Base-by-base conservation (phyloP, 1,140 invertebrate genomes). In the Hypothenemus hampei region DNA sequence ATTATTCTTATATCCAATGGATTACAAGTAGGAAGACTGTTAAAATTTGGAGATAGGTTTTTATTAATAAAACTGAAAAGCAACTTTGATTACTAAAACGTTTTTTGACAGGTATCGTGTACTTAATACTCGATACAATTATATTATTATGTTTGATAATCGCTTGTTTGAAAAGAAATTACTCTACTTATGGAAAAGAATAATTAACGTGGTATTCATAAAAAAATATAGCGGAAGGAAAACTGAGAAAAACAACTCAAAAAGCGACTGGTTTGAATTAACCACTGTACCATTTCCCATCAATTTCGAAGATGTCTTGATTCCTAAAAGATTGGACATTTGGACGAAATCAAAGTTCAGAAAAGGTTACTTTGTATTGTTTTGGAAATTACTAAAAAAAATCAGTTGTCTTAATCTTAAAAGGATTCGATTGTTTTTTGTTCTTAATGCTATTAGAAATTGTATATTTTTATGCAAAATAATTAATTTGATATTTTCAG, bases 181-280 rank as follows among this genome's bases (percentile, higher is more conserved):
- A 54, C 76, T 81, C 60, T 85, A 87, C 60, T 61, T 91, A 6
- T 89, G 87, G 87, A 87, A 83, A 33, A 77, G 82, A 57, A 83
- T 88, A 18, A 76, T 87, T 2, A 85, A 86, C 60, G 81, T 85
- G 0, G 66, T 89, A n/a, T 89, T 89, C 50, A 72, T 89, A 15
- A 75, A 76, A 39, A 73, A 77, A 61, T 80, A 81, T 60, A 65
- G 53, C 8, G 60, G 65, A 3, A 61, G 59, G 10, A 72, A 66
- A 23, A 57, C 64, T 3, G 65, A 61, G 33, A 64, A 66, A 4
- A 67, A 68, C 2, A 67, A 71, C 45, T 65, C 65, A 35, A 72
- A 69, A 26, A 72, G 70, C 16, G 72, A 77, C 8, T 81, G 80
- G 78, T 85, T 79, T 60, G 82, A 86, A 68, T 64, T 91, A 0